A percentile compares a stretch with the other conserved stretches of the same genome.
phyloP scores from a whole-genome alignment of 2,797 vertebrate genomes.

The Leuciscus waleckii region DNA sequence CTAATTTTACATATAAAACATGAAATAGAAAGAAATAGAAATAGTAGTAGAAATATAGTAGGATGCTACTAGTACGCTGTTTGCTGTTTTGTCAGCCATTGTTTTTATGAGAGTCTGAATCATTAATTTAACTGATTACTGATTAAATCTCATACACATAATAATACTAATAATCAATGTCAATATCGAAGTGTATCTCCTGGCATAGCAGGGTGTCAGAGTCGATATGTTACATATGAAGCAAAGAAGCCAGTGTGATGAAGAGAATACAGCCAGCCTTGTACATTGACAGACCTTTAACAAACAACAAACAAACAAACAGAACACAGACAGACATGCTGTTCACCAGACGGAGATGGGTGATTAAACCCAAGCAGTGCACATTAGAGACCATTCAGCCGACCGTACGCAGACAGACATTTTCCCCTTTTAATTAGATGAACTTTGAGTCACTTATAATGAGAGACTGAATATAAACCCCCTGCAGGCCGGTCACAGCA shows the following conservation, averaged over 20 bases:
- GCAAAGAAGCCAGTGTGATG: not conserved
- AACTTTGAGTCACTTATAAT: slow-evolving; percentile 33
- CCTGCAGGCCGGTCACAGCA: slow-evolving; percentile 2
- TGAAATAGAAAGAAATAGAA: not conserved
- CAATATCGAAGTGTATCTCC: not conserved
- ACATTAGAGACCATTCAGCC: slow-evolving; percentile 12
- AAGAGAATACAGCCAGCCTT: not conserved
- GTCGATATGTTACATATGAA: not conserved
- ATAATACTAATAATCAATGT: not conserved
- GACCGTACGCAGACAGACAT: slow-evolving; percentile 24
- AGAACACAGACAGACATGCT: slow-evolving; percentile 11
- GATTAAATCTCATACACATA: not conserved
- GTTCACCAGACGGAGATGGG: slow-evolving; percentile 22
- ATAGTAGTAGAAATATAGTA: not conserved
- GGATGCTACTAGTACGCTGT: not conserved
- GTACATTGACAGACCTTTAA: not conserved
- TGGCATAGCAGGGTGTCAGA: not conserved
- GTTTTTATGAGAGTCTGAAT: not conserved
- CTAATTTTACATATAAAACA: not conserved
- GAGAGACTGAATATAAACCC: slow-evolving; percentile 35
- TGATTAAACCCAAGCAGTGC: slow-evolving; percentile 31
- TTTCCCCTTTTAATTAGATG: slow-evolving; percentile 43
- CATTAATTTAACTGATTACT: not conserved
- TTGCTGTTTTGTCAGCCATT: not conserved
- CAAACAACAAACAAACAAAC: not conserved